These are phyloP conservation scores for Eurystomus glaucurus DNA, from an alignment of 2,797 vertebrate species.

Conservation along the genomic window DNA sequence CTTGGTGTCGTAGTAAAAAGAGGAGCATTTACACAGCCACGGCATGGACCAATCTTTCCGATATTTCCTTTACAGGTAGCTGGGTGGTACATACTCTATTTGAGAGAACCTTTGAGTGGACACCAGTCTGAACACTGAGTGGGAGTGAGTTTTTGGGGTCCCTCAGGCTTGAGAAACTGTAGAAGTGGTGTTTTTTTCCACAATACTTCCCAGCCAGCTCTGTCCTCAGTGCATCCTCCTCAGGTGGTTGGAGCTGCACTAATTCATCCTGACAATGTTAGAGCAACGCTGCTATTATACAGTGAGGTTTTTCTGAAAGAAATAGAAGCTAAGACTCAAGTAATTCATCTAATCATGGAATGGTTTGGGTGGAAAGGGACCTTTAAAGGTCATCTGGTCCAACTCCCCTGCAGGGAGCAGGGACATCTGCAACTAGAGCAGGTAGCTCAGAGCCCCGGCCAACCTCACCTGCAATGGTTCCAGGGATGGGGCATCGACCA, in stretches of 20 bases:
- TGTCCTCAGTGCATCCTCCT: background rate
- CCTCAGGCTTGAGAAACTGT: background rate
- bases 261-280: background rate
- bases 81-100: background rate
- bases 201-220: background rate
- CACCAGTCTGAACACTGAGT: background rate
- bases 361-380: background rate
- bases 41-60: background rate
- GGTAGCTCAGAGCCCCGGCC: background rate
- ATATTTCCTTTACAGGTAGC: background rate
- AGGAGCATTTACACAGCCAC: background rate
- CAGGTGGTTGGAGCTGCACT: background rate
- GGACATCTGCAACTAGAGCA: background rate
- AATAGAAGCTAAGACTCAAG: background rate
- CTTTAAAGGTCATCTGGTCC: background rate
- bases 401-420: background rate
- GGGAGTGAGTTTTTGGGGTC: background rate
- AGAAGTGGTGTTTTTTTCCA: background rate
- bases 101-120: background rate
- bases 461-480: background rate
- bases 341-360: background rate
- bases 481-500: background rate
- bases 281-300: background rate
- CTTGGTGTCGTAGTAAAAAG: conserved; percentile 9
- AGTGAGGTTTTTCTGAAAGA: background rate